Conservation (phyloP, 2,888 invertebrate genomes). For the Abscondita cerata region DNA sequence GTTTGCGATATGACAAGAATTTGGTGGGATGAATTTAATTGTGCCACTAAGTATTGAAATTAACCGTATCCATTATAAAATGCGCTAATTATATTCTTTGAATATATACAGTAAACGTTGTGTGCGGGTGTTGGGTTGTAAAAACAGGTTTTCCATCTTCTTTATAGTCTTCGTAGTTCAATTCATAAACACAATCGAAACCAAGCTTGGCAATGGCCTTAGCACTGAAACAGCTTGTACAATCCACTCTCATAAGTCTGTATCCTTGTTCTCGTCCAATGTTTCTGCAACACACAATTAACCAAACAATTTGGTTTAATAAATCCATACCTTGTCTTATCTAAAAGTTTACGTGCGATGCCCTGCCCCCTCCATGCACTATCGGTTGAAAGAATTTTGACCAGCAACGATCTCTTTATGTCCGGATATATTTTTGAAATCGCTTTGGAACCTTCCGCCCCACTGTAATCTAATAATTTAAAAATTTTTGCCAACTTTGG, state of each 20-base stretch:
- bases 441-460: conserved; percentile 59
- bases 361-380: conserved; percentile 71
- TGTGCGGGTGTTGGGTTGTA: conserved; percentile 64
- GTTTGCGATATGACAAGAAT: no score
- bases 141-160: conserved; percentile 70
- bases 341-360: conserved; percentile 68
- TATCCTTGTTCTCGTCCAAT: conserved; percentile 62
- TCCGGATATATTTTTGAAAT: conserved; percentile 66
- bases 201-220: conserved; percentile 74
- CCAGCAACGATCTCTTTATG: conserved; percentile 64
- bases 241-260: conserved; percentile 72
- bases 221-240: conserved; percentile 79
- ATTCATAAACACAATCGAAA: conserved; percentile 70
- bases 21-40: no score
- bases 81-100: no score
- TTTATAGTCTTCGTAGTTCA: conserved; percentile 70
- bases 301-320: not conserved
- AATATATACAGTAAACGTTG: conserved; percentile 48
- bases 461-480: conserved; percentile 65
- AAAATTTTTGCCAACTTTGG: conserved; percentile 72
- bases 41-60: no score
- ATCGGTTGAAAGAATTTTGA: conserved; percentile 73
- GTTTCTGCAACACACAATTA: conserved; percentile 64
- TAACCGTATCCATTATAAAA: no score
- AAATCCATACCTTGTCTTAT: conserved; percentile 65